Conservation (phyloP, 1,140 invertebrate species). For the Anadara kagoshimensis region DNA sequence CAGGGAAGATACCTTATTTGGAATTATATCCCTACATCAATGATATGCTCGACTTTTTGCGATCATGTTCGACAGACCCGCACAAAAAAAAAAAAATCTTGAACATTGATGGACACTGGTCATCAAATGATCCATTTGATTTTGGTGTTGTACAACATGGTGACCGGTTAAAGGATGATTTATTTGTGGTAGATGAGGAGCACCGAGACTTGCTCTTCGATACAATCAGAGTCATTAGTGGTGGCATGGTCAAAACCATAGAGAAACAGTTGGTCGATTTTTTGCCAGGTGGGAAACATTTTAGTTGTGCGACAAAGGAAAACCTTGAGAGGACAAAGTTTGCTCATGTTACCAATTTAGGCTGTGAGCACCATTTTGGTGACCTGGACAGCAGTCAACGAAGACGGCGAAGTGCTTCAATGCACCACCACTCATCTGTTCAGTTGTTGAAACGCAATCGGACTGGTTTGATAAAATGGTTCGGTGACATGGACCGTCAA, state of each 20-base stretch:
- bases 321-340: slow-evolving; percentile 5
- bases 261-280: slow-evolving; percentile 31
- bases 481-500: not conserved
- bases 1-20: slow-evolving; percentile 24
- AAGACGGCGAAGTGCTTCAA: slow-evolving; percentile 14
- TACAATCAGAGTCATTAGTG: not conserved
- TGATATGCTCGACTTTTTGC: slow-evolving; percentile 6
- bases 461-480: slow-evolving; percentile 10
- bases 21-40: slow-evolving; percentile 18
- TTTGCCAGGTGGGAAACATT: slow-evolving; percentile 10
- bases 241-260: not conserved
- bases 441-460: slow-evolving; percentile 30
- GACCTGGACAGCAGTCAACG: slow-evolving; percentile 32
- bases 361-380: slow-evolving; percentile 32
- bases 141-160: not conserved
- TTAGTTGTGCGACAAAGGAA: not conserved
- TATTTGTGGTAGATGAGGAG: slow-evolving; percentile 2
- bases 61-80: not conserved
- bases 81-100: slow-evolving; percentile 2
- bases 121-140: not conserved
- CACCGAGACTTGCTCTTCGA: not conserved
- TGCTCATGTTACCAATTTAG: slow-evolving; percentile 25
- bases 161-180: not conserved
- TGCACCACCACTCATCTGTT: slow-evolving; percentile 31
- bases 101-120: not conserved